phyloP scores from a whole-genome alignment of 2,113 vertebrate species.

The Amphilophus citrinellus region DNA sequence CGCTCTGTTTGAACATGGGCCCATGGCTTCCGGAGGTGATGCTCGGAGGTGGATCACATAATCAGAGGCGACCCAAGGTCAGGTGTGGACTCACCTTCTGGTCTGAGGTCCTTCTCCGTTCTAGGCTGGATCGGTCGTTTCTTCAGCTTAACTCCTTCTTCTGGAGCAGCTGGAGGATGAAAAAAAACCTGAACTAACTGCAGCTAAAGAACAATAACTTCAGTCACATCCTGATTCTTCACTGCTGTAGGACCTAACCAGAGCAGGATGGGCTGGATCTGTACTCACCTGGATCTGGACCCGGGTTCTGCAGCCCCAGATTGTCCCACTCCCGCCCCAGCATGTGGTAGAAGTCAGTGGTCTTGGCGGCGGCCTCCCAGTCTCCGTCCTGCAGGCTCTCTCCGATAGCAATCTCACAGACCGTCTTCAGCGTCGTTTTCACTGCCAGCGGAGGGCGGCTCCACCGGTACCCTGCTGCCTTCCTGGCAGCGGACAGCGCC shows the following conservation, averaged over 20 bases:
- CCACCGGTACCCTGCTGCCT: slow-evolving; percentile 49
- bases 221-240: neutral
- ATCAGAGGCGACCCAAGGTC: neutral
- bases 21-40: no score
- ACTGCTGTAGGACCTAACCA: neutral
- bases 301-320: slow-evolving; percentile 3
- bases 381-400: slow-evolving; percentile 64
- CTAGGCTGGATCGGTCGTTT: slow-evolving; percentile 1
- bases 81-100: slow-evolving; percentile 46
- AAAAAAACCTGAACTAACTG: neutral
- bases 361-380: slow-evolving; percentile 62
- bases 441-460: slow-evolving; percentile 47
- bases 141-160: slow-evolving; percentile 13
- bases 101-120: neutral
- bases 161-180: slow-evolving; percentile 4
- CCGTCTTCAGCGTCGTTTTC: slow-evolving; percentile 49
- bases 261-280: neutral
- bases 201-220: neutral
- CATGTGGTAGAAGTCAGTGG: slow-evolving; percentile 65
- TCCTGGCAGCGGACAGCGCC: slow-evolving; percentile 43
- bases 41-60: no score
- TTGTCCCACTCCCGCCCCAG: slow-evolving; percentile 66
- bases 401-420: slow-evolving; percentile 61
- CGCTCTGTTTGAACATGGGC: no score
- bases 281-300: slow-evolving; percentile 31